These are phyloP conservation scores for Triplophysa dalaica DNA, from an alignment of 2,113 vertebrate genomes.

Conservation along the genomic window DNA sequence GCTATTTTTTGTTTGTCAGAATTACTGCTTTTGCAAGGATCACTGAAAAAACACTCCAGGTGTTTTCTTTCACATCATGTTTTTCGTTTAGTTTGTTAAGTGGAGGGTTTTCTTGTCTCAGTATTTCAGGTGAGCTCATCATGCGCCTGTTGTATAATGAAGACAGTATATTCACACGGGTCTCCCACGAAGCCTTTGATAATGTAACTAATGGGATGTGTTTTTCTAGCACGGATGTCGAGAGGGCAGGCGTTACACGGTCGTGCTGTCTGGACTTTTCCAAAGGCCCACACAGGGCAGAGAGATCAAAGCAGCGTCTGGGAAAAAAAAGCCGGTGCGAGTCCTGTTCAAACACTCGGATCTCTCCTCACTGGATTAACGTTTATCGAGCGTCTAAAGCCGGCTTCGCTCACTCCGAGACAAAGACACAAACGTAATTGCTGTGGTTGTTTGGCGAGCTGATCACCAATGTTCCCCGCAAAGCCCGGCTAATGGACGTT, in stretches of 20 bases:
- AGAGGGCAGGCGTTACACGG: neutral
- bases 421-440: constrained; percentile 97
- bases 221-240: neutral
- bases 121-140: no score
- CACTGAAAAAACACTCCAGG: neutral
- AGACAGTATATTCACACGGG: neutral
- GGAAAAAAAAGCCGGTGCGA: constrained; percentile 81
- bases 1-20: constrained; percentile 31
- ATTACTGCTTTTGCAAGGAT: constrained; percentile 12
- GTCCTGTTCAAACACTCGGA: constrained; percentile 94
- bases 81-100: neutral
- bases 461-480: constrained; percentile 95
- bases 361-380: constrained; percentile 99
- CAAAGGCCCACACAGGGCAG: constrained; percentile 83
- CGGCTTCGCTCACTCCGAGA: constrained; percentile 87
- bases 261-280: constrained; percentile 70
- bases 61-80: neutral
- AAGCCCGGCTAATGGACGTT: constrained; percentile 96
- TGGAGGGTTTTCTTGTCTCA: neutral
- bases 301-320: constrained; percentile 82
- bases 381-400: constrained; percentile 98
- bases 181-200: neutral
- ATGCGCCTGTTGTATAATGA: no score
- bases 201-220: neutral
- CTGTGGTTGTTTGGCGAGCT: constrained; percentile 92